These are phyloP conservation scores for Xylota segnis DNA, from an alignment of 2,888 invertebrate genomes.

Conservation along the genomic window DNA sequence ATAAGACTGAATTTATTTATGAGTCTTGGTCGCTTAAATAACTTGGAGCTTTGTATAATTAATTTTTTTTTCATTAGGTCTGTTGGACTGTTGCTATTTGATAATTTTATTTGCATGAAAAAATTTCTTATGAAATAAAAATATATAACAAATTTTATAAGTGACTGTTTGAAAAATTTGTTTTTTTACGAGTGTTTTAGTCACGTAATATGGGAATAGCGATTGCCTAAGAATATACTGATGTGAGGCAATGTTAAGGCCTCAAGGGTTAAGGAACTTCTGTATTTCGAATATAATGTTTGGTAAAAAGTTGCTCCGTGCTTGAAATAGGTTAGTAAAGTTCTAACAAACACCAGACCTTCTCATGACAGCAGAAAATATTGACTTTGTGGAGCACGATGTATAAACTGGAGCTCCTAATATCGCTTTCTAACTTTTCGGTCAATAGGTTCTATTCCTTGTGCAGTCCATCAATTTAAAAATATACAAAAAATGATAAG, in stretches of 20 bases:
- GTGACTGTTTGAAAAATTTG: neutral
- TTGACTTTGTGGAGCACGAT: too few relatives aligned
- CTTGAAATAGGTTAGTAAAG: too few relatives aligned
- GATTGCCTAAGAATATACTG: neutral
- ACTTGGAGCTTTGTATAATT: neutral
- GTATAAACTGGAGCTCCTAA: too few relatives aligned
- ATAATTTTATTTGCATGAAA: constrained; percentile 3
- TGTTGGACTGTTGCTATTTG: constrained; percentile 4
- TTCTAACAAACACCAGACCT: too few relatives aligned
- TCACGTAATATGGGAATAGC: neutral
- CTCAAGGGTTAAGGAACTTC: neutral
- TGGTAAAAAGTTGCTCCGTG: too few relatives aligned
- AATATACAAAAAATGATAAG: too few relatives aligned
- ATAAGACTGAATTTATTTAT: constrained; percentile 9
- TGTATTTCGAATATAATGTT: too few relatives aligned
- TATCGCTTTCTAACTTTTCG: too few relatives aligned
- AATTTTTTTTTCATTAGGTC: neutral
- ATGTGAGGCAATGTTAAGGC: too few relatives aligned
- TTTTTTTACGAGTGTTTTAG: neutral
- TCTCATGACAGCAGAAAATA: too few relatives aligned
- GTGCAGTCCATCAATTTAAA: too few relatives aligned
- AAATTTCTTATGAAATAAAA: neutral
- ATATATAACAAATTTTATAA: neutral
- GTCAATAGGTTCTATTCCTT: too few relatives aligned
- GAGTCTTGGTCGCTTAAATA: constrained; percentile 5